Percentiles rank a stretch among this genome's conserved stretches.
Evolutionary conservation across 1,140 invertebrate genomes (phyloP).

Genomic region (Oryctes rhinoceros): DNA sequence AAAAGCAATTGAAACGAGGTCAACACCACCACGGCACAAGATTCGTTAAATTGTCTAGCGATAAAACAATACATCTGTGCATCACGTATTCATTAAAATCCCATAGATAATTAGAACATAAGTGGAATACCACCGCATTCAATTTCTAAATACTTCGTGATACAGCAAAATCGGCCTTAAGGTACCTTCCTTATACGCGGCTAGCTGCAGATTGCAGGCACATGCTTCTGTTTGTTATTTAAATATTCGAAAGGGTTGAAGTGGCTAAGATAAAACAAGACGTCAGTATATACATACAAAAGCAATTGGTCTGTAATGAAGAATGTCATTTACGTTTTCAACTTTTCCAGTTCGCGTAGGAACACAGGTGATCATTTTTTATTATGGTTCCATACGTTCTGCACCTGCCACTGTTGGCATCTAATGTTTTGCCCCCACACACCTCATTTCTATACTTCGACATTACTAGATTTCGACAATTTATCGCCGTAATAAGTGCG

Average conservation of each 20-base stretch:
- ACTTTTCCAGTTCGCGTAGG: slow-evolving; percentile 26
- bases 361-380: slow-evolving; percentile 34
- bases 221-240: neutral
- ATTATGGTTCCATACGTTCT: slow-evolving; percentile 11
- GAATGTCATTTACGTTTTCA: slow-evolving; percentile 34
- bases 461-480: slow-evolving; percentile 25
- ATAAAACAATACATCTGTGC: slow-evolving; percentile 34
- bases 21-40: neutral
- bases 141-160: neutral
- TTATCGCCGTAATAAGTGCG: slow-evolving; percentile 9
- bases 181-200: neutral
- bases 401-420: slow-evolving; percentile 34
- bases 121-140: slow-evolving; percentile 23
- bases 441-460: neutral
- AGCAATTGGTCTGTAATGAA: slow-evolving; percentile 31
- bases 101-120: slow-evolving; percentile 35
- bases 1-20: slow-evolving; percentile 1
- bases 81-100: slow-evolving; percentile 35
- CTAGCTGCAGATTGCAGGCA: neutral
- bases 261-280: slow-evolving; percentile 26
- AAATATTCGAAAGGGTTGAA: slow-evolving; percentile 29
- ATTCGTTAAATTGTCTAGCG: slow-evolving; percentile 20
- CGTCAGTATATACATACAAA: slow-evolving; percentile 1
- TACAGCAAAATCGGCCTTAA: slow-evolving; percentile 3
- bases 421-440: slow-evolving; percentile 22